Percentiles rank a stretch among this genome's conserved stretches.
phyloP scores from a whole-genome alignment of 2,888 invertebrate genomes.

The Himalopsyche anomala region DNA sequence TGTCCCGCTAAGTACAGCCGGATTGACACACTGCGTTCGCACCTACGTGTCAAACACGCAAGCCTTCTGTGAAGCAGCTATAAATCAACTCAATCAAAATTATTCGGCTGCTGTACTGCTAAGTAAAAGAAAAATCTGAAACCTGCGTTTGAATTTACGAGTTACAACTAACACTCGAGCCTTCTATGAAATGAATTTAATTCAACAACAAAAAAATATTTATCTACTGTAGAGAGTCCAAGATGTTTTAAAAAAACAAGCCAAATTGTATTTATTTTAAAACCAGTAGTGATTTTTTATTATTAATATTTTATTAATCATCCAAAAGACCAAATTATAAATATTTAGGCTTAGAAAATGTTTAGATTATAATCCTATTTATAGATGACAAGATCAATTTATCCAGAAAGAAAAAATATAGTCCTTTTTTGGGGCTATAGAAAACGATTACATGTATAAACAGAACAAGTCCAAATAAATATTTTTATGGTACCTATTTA shows the following conservation, averaged over 20 bases:
- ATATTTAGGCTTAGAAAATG: constrained; percentile 3
- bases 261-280: constrained; percentile 37
- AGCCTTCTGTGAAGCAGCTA: constrained; percentile 66
- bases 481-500: no score
- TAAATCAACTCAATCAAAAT: background rate
- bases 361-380: constrained; percentile 2
- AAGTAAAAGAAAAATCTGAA: background rate
- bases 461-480: no score
- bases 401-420: no score
- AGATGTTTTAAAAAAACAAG: constrained; percentile 29
- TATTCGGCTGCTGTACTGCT: background rate
- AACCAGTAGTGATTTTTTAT: background rate
- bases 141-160: no score
- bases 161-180: background rate
- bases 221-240: background rate
- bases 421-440: no score
- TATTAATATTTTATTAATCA: constrained; percentile 3
- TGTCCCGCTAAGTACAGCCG: constrained; percentile 92
- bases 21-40: constrained; percentile 90
- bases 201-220: background rate
- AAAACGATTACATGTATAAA: no score
- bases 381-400: background rate
- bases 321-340: constrained; percentile 22
- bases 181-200: constrained; percentile 8
- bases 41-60: constrained; percentile 87